These are phyloP conservation scores for Otus sunia DNA, from an alignment of 2,113 vertebrate species.

Conservation along the genomic window DNA sequence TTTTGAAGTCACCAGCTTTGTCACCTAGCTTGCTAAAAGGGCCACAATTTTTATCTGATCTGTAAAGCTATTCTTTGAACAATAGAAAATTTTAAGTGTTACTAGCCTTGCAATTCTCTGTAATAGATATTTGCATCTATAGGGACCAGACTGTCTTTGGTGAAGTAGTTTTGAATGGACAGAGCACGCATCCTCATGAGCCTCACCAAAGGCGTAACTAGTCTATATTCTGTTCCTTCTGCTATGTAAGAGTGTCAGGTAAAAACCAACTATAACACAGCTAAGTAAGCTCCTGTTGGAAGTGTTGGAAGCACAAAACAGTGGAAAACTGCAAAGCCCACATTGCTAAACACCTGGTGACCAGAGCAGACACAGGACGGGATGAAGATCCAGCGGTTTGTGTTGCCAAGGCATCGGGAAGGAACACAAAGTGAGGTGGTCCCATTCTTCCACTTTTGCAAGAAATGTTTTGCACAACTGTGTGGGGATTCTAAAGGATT, in stretches of 20 bases:
- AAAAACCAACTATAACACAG: background rate
- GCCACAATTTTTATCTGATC: background rate
- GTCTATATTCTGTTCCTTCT: background rate
- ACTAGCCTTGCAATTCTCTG: background rate
- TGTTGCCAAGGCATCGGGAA: too few relatives aligned
- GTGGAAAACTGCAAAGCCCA: too few relatives aligned
- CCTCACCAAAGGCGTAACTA: background rate
- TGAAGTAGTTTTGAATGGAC: background rate
- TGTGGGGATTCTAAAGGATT: too few relatives aligned
- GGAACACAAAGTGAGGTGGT: too few relatives aligned
- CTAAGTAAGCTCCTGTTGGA: background rate
- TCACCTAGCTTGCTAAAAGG: background rate
- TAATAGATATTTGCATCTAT: background rate
- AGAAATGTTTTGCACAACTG: too few relatives aligned
- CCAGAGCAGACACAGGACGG: too few relatives aligned
- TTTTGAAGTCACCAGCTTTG: background rate
- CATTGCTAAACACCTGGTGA: too few relatives aligned
- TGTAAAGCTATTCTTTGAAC: background rate
- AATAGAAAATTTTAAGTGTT: background rate
- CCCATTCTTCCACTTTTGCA: too few relatives aligned
- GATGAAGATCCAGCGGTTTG: too few relatives aligned
- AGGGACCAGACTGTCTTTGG: background rate
- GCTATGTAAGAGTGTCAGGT: background rate
- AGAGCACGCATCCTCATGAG: background rate
- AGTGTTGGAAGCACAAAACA: too few relatives aligned